Evolutionary conservation across 2,888 invertebrate genomes (phyloP), one percentile per base, ranked within the genome.

Genomic region (Xylota segnis): DNA sequence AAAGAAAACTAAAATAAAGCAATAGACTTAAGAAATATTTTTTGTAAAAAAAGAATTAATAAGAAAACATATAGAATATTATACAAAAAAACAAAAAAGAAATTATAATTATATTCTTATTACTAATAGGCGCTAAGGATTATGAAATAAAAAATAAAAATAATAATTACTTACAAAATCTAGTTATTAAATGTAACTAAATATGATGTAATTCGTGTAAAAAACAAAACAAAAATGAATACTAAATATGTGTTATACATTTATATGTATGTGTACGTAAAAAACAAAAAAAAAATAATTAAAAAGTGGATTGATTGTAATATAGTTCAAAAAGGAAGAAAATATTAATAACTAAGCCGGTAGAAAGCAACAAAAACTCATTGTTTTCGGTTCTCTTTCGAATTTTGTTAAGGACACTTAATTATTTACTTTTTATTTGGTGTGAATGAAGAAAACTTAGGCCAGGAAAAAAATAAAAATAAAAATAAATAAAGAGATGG

Each of bases 71-170:
- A 61, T 56, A 70, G 56, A 65, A 79, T 65, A 75, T 58, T 83
- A 83, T 84, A 75, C 59, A 78, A 65, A 83, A 45, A 65, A 54
- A 76, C 29, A 43, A 63, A 54, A 74, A 32, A 32, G 47, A 70
- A 75, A 75, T 78, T 75, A 54, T 65, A 65, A 84, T 71, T 84
- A 79, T 84, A 84, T 84, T 84, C 79, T 84, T 84, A 79, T 71
- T 84, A 84, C 84, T 84, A 84, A 84, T 75, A 83, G 83, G 45
- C 45, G 32, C 45, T 79, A 75, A 84, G 79, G 47, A 84, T 65
- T 71, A 74, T 65, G 56, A 59, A 71, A 66, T 71, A 34, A 47
- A 47, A 72, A 47, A 63, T 9, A 59, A 58, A n/a, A 50, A 65
- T 47, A 59, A 83, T 50, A 43, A 58, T 43, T 40, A 37, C 40